phyloP scores from a whole-genome alignment of 2,113 vertebrate species.

The Ceuthmochares aereus region DNA sequence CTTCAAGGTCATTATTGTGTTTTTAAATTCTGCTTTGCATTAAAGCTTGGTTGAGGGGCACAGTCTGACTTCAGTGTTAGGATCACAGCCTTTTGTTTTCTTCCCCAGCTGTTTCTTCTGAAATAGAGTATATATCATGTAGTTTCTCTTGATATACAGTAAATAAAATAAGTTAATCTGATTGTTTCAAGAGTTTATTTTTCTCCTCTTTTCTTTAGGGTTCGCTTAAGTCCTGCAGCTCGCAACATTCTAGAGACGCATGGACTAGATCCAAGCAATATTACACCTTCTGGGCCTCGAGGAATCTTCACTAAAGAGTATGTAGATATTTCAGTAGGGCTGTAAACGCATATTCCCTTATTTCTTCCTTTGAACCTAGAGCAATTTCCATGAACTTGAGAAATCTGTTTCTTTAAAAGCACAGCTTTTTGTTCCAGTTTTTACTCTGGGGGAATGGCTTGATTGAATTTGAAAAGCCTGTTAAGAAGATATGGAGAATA shows the following conservation, averaged over 20 bases:
- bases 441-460: background rate
- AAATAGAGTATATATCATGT: background rate
- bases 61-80: background rate
- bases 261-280: slow-evolving; percentile 81
- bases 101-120: background rate
- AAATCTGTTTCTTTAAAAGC: background rate
- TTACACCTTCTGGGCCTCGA: slow-evolving; percentile 86
- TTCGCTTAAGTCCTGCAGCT: slow-evolving; percentile 94
- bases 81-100: background rate
- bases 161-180: background rate
- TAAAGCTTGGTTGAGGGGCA: background rate
- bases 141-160: background rate
- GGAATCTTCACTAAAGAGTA: slow-evolving; percentile 97
- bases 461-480: background rate
- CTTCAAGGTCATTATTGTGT: background rate
- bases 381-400: background rate
- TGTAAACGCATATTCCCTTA: background rate
- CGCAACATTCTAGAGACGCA: slow-evolving; percentile 90
- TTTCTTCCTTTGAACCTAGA: background rate
- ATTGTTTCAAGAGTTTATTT: background rate
- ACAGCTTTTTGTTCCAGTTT: background rate
- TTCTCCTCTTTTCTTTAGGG: slow-evolving; percentile 69
- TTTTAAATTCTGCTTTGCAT: background rate
- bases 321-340: slow-evolving; percentile 62
- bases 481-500: background rate